Conservation (phyloP, 2,888 invertebrate genomes). For the Branchellion lobata region DNA sequence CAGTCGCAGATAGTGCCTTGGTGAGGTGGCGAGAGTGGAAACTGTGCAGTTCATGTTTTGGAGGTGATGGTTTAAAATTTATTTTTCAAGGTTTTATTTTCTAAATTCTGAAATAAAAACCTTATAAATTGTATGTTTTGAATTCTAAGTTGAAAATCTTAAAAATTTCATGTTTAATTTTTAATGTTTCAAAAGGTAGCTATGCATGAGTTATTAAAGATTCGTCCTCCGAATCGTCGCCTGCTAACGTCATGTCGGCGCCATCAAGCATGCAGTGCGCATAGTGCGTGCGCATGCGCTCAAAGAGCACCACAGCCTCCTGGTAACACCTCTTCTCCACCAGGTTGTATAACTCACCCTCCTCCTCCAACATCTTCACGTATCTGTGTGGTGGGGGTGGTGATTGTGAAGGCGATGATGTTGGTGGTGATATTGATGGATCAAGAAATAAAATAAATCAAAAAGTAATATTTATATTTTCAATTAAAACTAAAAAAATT, state of each 20-base stretch:
- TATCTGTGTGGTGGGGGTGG: too few relatives aligned
- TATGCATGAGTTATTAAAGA: too few relatives aligned
- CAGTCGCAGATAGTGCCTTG: slow-evolving; percentile 56
- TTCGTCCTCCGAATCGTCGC: too few relatives aligned
- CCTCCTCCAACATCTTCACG: slow-evolving; percentile 57
- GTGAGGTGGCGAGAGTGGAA: not conserved
- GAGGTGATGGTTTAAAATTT: not conserved
- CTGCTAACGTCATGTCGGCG: too few relatives aligned
- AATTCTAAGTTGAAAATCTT: not conserved
- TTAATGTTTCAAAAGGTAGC: too few relatives aligned
- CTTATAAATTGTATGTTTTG: not conserved
- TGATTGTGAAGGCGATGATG: too few relatives aligned
- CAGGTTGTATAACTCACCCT: slow-evolving; percentile 57
- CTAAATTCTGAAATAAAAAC: not conserved
- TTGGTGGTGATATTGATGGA: too few relatives aligned
- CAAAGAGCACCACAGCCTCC: slow-evolving; percentile 56
- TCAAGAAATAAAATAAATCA: too few relatives aligned
- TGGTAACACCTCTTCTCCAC: slow-evolving; percentile 58
- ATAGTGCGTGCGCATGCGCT: slow-evolving; percentile 49
- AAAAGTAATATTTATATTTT: too few relatives aligned
- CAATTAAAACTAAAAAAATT: too few relatives aligned
- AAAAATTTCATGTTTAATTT: too few relatives aligned
- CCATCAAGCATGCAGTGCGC: not conserved
- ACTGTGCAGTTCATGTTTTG: not conserved
- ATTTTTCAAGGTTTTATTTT: not conserved